phyloP scores from a whole-genome alignment of 2,888 invertebrate species.

The Chalcosyrphus nemorum region DNA sequence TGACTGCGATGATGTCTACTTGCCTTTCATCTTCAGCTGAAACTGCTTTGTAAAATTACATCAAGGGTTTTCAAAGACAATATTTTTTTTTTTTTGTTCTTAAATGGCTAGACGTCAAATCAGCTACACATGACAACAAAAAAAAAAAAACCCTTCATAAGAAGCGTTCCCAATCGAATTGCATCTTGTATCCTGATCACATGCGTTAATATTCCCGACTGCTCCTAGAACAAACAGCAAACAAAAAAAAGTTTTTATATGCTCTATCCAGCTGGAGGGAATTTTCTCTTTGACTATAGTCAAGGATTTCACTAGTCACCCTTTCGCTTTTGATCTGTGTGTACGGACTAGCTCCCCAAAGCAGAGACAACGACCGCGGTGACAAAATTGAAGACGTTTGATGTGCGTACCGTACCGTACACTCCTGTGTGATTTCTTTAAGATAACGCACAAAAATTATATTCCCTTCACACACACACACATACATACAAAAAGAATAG shows the following conservation, averaged over 20 bases:
- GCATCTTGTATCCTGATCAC: conserved; percentile 10
- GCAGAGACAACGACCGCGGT: conserved; percentile 18
- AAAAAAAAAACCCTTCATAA: not conserved
- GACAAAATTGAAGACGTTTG: conserved; percentile 18
- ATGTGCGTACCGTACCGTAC: conserved; percentile 42
- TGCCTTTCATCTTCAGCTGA: too few species aligned
- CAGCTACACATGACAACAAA: not conserved
- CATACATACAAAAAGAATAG: too few species aligned
- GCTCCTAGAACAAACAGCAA: not conserved
- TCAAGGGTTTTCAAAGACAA: not conserved
- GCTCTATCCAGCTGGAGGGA: conserved; percentile 36
- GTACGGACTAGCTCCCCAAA: conserved; percentile 11
- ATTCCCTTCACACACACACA: not conserved
- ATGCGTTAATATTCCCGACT: not conserved
- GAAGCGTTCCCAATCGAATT: conserved; percentile 19
- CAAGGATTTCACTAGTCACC: conserved; percentile 14
- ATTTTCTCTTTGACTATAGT: conserved; percentile 42
- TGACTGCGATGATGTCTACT: too few species aligned
- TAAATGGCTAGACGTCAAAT: not conserved
- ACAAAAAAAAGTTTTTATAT: conserved; percentile 10
- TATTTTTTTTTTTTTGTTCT: not conserved
- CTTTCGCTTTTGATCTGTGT: conserved; percentile 35
- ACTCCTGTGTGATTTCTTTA: conserved; percentile 38
- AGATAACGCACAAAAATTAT: conserved; percentile 54
- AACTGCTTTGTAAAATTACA: not conserved